Evolutionary conservation across 2,113 vertebrate genomes (phyloP), one percentile per base, ranked within the genome.

Genomic region (Columba janthina): DNA sequence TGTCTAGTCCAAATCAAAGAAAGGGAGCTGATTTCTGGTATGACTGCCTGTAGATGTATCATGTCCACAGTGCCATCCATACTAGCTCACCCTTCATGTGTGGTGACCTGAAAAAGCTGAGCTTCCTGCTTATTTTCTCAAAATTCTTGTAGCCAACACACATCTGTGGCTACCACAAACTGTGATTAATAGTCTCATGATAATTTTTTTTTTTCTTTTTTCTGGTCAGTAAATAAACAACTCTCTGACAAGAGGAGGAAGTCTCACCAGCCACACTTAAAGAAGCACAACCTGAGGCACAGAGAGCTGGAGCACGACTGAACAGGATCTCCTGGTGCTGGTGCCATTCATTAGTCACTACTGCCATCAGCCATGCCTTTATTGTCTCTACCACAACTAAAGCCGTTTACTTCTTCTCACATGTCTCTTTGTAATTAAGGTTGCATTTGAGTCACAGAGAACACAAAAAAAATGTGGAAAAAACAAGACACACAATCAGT

Each of bases 171-270:
- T 91, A 32, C 40, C 53, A 74, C 8, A 86, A 64, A 58, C 67
- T 21, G 29, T 83, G 73, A 90, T 81, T 89, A 78, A 90, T 42
- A 81, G n/a, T 88, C 58, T 74, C 58, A 22, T 75, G 48, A 44
- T n/a, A 18, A 40, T 40, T 40, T 40, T 40, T 25, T 5, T 38
- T 42, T 28, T 64, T 75, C 54, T 32, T 5, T 53, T 16, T 15
- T 11, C 71, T 60, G 62, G 54, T 57, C 62, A 75, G 36, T 83
- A 89, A 93, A 95, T 70, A 85, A 93, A 89, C 79, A 94, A 66
- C 79, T 80, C 24, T 50, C 54, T 74, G 79, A 72, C 71, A 96
- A 50, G 21, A 86, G 65, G 51, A 90, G 44, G 88, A 84, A 84
- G 83, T 50, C 83, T 17, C 66, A 80, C 31, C 34, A 62, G 24